Evolutionary conservation across 2,797 vertebrate genomes (phyloP).

Genomic region (Arctocebus calabarensis): DNA sequence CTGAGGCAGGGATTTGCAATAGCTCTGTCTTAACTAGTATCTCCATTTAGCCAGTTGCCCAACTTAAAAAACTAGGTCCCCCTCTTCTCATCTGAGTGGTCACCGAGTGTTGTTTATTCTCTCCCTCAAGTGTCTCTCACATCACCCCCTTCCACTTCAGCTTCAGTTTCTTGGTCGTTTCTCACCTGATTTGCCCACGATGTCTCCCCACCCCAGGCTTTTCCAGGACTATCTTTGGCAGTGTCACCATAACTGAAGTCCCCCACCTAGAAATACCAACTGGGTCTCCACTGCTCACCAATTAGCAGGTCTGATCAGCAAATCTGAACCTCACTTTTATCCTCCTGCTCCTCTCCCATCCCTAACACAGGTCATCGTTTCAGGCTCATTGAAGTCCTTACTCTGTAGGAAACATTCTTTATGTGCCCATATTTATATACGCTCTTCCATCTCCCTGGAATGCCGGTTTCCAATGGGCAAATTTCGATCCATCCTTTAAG

Average conservation of each 20-base stretch:
- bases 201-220: not conserved
- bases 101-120: not conserved
- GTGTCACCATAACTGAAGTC: not conserved
- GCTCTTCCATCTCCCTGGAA: not conserved
- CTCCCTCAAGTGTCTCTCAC: not conserved
- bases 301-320: not conserved
- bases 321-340: not conserved
- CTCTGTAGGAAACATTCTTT: not conserved
- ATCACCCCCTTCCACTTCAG: not conserved
- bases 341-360: not conserved
- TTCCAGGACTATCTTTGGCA: not conserved
- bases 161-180: not conserved
- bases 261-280: not conserved
- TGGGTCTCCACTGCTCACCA: not conserved
- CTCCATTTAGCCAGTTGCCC: not conserved
- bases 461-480: not conserved
- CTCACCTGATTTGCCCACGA: not conserved
- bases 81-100: not conserved
- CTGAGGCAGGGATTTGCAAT: not conserved
- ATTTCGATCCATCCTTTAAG: not conserved
- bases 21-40: not conserved
- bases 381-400: not conserved
- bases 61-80: not conserved
- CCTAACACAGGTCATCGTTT: not conserved
- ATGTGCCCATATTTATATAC: accelerated